Evolutionary conservation across 1,140 invertebrate species (phyloP).

Genomic region (Trypoxylus dichotomus): DNA sequence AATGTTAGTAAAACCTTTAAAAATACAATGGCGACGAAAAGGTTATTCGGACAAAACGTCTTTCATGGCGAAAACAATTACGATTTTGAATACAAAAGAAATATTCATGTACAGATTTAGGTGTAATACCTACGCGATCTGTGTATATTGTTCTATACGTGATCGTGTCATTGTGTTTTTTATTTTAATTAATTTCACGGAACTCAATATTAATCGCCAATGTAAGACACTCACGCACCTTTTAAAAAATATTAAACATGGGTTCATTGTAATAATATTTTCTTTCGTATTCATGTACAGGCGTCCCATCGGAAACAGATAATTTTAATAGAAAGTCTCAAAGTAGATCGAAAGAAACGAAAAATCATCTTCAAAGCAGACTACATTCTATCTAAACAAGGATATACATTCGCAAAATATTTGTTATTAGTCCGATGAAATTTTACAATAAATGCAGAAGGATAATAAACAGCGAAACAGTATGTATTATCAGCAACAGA

Average conservation of each 20-base stretch:
- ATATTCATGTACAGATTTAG: constrained; percentile 22
- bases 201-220: constrained; percentile 14
- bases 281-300: background rate
- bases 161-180: constrained; percentile 16
- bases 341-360: no score
- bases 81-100: constrained; percentile 23
- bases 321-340: no score
- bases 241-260: background rate
- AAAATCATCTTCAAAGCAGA: no score
- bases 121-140: constrained; percentile 14
- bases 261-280: background rate
- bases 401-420: no score
- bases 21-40: constrained; percentile 13
- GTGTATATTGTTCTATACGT: constrained; percentile 19
- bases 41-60: background rate
- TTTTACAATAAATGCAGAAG: no score
- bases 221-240: constrained; percentile 11
- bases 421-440: no score
- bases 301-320: no score
- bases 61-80: constrained; percentile 17
- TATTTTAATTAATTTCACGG: constrained; percentile 22
- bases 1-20: background rate
- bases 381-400: no score
- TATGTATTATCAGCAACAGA: no score
- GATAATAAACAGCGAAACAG: no score